Base-by-base conservation (phyloP, 2,888 invertebrate species). In the Oxytorus armatus region DNA sequence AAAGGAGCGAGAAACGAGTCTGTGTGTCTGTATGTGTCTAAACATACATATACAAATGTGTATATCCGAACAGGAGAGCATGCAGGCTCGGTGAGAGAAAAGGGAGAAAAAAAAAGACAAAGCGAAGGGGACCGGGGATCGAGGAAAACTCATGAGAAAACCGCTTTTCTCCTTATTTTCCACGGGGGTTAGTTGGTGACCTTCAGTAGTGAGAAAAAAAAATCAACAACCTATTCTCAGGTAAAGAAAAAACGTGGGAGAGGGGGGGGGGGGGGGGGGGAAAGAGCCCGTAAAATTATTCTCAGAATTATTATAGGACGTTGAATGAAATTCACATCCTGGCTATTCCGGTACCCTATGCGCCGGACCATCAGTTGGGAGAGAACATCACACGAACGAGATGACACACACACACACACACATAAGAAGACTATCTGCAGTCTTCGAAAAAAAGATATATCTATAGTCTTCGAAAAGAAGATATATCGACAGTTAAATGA, bases 1-100 rank as follows among this genome's bases (percentile, higher is more conserved):
- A 61, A 65, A 79, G 73, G 57, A 73, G 53, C 61, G 36, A 61
- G 66, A 65, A 47, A 68, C 16, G 49, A 49, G n/a, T n/a, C 42
- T 66, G 55, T 61, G 42, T 65, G 51, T 65, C 16, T 21, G 63
- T 57, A 49, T 57, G 80, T 59, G 61, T 49, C 23, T 33, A 77
- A 74, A 77, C 63, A 47, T 36, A 36, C 10, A 36, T 36, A 36
- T 36, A 36, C 1, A 3, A 8, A 8, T 8, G 36, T 3, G 10
- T 36, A 8, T 36, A 79, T 16, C 23, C 39, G 47, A 18, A 25
- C 49, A 51, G 57, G 63, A 61, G 72, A 53, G 49, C 53, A 59
- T 61, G 47, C 33, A 23, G 66, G 36, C 16, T 53, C 29, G 23
- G 29, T 47, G 33, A 70, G 61, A 73, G 63, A 36, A 42, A 63